Conservation (phyloP, 2,888 invertebrate species). For the Heliconius ismenius region DNA sequence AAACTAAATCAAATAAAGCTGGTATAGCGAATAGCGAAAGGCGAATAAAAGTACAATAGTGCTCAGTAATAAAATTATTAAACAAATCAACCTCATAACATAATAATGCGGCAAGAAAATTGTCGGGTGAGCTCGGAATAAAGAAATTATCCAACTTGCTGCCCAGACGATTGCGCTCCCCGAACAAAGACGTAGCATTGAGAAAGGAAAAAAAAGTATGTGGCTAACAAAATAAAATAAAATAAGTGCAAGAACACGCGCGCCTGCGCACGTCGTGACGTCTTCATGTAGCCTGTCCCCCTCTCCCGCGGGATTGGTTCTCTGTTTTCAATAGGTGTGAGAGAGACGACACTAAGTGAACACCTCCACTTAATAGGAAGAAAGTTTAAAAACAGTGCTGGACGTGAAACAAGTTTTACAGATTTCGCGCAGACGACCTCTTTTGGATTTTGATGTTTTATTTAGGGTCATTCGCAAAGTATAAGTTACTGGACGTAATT, state of each 20-base stretch:
- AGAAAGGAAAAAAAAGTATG: conserved; percentile 62
- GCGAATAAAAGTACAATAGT: conserved; percentile 53
- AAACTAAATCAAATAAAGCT: conserved; percentile 39
- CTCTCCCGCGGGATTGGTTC: conserved; percentile 60
- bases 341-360: conserved; percentile 58
- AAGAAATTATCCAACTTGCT: conserved; percentile 81
- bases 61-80: conserved; percentile 80
- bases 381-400: conserved; percentile 77
- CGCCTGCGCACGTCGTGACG: conserved; percentile 78
- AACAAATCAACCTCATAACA: conserved; percentile 81
- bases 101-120: conserved; percentile 80
- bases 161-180: conserved; percentile 69
- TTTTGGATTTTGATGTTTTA: conserved; percentile 60
- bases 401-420: conserved; percentile 78
- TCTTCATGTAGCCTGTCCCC: conserved; percentile 76
- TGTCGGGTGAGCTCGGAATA: conserved; percentile 78
- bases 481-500: conserved; percentile 48
- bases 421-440: conserved; percentile 74
- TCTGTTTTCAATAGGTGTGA: conserved; percentile 52
- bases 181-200: conserved; percentile 79
- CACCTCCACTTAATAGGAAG: conserved; percentile 70
- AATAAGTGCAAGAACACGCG: conserved; percentile 80
- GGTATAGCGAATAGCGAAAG: conserved; percentile 39
- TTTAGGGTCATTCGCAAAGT: conserved; percentile 51
- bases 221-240: conserved; percentile 74